Evolutionary conservation across 2,113 vertebrate species (phyloP).

Genomic region (Coptodon bakossiorum): DNA sequence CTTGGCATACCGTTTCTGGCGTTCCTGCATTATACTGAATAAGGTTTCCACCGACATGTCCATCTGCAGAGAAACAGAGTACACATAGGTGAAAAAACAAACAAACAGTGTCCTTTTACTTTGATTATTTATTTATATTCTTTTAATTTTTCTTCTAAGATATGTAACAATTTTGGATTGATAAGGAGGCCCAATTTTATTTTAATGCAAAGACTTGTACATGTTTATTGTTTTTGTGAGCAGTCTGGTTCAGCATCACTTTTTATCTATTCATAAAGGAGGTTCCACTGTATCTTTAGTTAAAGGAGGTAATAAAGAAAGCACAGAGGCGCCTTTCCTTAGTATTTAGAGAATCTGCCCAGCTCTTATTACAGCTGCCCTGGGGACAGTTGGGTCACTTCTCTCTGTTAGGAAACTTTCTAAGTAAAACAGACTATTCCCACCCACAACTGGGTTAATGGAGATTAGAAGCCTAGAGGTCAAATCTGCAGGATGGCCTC

Average conservation of each 20-base stretch:
- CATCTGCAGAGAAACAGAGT: constrained; percentile 74
- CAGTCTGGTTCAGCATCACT: not conserved
- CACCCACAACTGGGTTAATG: not conserved
- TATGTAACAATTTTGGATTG: not conserved
- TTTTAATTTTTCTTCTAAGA: not conserved
- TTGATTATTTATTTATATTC: not conserved
- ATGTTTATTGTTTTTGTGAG: not conserved
- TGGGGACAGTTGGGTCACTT: not conserved
- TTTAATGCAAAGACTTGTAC: not conserved
- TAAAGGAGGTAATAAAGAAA: not conserved
- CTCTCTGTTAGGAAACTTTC: not conserved
- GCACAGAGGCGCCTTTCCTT: not conserved
- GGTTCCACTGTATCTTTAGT: not conserved
- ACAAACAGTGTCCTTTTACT: not conserved
- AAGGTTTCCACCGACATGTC: constrained; percentile 90
- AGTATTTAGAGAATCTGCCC: not conserved
- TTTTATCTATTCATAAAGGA: not conserved
- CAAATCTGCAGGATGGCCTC: not conserved
- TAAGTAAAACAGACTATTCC: not conserved
- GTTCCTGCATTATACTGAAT: constrained; percentile 96
- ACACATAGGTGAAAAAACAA: not conserved
- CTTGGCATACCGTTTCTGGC: constrained; percentile 96
- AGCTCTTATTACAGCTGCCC: not conserved
- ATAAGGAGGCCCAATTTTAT: not conserved
- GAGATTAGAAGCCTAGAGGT: not conserved